Conservation (phyloP, 2,113 vertebrate species). For the Varanus komodoensis region DNA sequence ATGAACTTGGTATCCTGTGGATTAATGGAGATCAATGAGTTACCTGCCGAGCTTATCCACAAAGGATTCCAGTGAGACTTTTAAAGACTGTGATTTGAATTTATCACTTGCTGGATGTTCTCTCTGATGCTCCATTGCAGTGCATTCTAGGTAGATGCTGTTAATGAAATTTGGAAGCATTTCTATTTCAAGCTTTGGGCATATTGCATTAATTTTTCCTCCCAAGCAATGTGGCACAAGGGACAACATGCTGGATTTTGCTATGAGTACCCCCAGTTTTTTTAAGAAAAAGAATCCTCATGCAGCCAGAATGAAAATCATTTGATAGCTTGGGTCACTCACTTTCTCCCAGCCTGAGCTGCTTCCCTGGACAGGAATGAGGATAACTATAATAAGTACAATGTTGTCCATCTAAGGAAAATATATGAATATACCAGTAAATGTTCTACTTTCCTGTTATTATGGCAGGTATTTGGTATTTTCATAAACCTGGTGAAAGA, state of each 20-base stretch:
- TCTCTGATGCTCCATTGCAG: neutral
- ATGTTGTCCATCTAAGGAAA: neutral
- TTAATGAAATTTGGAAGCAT: neutral
- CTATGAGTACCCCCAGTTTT: neutral
- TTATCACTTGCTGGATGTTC: conserved; percentile 18
- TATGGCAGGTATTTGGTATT: neutral
- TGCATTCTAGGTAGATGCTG: neutral
- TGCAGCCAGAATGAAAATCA: neutral
- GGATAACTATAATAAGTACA: neutral
- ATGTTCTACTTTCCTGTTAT: neutral
- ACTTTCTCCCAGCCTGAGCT: neutral
- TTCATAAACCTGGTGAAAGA: neutral
- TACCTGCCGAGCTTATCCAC: conserved; percentile 30
- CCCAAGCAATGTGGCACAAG: neutral
- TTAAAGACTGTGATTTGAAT: neutral
- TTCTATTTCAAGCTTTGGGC: neutral
- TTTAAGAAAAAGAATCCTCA: neutral
- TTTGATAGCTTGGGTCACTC: neutral
- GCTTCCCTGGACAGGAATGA: neutral
- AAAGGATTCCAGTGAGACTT: conserved; percentile 8
- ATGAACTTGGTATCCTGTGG: neutral
- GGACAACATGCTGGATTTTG: neutral
- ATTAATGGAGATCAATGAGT: conserved; percentile 2
- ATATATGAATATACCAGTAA: neutral
- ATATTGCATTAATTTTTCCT: neutral